These are phyloP conservation scores for Ferrisia virgata DNA, from an alignment of 2,888 invertebrate genomes.

Conservation along the genomic window DNA sequence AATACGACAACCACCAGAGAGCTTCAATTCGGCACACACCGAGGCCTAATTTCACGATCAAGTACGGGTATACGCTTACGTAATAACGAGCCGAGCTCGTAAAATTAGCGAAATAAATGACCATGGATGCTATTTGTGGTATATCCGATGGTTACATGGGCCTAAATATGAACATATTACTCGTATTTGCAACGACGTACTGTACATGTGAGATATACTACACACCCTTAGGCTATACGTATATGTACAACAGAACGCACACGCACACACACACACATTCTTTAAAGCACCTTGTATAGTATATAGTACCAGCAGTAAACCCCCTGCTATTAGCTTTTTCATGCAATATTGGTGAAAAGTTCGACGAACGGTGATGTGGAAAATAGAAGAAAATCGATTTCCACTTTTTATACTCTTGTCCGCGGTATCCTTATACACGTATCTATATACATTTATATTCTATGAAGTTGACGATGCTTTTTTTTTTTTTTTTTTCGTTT, in stretches of 20 bases:
- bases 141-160: no score
- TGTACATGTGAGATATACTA: neutral
- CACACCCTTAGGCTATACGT: neutral
- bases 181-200: neutral
- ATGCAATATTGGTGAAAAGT: slow-evolving; percentile 17
- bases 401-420: slow-evolving; percentile 28
- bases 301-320: neutral
- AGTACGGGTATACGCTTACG: neutral
- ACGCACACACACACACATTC: neutral
- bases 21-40: no score
- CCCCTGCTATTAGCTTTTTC: neutral
- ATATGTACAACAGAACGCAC: no score
- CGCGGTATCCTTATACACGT: no score
- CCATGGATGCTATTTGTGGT: neutral
- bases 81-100: no score
- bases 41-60: no score
- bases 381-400: slow-evolving; percentile 37
- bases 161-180: no score
- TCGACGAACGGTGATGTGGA: slow-evolving; percentile 32
- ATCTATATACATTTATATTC: no score
- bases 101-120: neutral
- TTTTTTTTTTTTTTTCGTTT: no score
- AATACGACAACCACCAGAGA: no score
- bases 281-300: neutral
- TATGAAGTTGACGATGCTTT: no score